A percentile compares a stretch with the other conserved stretches of the same genome.
Conservation (phyloP, 2,113 vertebrate species). For the Oxyruncus cristatus region DNA sequence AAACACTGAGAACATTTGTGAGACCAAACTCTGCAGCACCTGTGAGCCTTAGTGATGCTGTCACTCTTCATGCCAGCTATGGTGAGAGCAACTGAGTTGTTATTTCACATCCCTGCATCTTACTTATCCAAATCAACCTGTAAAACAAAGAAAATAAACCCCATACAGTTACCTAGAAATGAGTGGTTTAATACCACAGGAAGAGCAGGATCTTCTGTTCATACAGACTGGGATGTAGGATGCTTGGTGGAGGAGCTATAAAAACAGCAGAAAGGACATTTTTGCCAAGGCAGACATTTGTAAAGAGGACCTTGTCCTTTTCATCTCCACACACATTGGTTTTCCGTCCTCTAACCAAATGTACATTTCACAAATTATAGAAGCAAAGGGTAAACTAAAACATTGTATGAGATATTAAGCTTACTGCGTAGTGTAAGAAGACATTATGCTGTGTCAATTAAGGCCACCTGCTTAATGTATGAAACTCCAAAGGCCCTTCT, state of each 20-base stretch:
- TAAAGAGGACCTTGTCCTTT: neutral
- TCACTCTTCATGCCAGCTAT: neutral
- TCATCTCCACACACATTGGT: neutral
- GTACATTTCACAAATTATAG: neutral
- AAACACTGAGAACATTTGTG: neutral
- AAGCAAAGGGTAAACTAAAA: neutral
- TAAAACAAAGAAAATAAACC: neutral
- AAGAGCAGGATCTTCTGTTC: neutral
- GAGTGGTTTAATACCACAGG: neutral
- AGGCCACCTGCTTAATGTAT: neutral
- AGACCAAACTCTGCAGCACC: neutral
- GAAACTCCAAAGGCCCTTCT: neutral
- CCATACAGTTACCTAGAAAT: neutral
- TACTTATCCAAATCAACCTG: neutral
- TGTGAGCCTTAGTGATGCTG: neutral
- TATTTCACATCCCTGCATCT: neutral
- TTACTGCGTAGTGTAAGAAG: neutral
- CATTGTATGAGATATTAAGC: neutral
- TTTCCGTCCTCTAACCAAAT: neutral
- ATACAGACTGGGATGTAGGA: neutral
- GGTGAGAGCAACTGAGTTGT: neutral
- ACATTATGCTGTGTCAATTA: neutral
- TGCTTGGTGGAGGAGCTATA: neutral
- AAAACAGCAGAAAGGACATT: neutral
- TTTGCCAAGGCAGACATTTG: neutral